Conservation (phyloP, 2,797 vertebrate species). For the Argyrosomus regius region DNA sequence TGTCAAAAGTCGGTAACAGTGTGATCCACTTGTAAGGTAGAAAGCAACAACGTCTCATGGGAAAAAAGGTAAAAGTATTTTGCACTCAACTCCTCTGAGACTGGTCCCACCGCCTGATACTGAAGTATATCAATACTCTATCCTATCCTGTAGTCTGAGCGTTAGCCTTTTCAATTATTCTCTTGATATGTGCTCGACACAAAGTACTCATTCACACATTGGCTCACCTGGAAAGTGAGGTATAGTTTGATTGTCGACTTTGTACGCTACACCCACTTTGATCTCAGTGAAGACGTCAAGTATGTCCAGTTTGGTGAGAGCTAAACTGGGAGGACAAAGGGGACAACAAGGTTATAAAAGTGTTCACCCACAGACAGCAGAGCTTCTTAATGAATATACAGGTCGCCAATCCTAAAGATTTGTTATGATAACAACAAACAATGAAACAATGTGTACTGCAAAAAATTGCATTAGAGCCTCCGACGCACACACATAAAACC, state of each 20-base stretch:
- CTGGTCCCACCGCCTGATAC: background rate
- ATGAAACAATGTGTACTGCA: background rate
- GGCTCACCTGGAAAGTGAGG: conserved; percentile 96
- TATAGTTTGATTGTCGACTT: conserved; percentile 91
- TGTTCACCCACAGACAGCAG: background rate
- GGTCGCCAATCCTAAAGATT: background rate
- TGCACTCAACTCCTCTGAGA: background rate
- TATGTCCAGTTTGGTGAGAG: conserved; percentile 98
- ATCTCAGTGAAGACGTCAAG: conserved; percentile 94
- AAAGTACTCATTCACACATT: background rate
- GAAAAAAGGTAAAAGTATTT: background rate
- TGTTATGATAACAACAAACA: background rate
- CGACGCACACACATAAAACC: too few relatives aligned
- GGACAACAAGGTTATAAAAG: background rate
- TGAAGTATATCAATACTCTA: background rate
- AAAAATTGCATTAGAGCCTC: background rate
- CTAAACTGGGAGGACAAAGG: conserved; percentile 85
- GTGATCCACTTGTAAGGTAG: background rate
- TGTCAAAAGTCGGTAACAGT: background rate
- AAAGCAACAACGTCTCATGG: background rate
- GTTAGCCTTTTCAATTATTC: background rate
- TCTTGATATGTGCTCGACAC: background rate
- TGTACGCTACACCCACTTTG: conserved; percentile 95
- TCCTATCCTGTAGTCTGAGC: background rate
- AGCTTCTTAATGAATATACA: background rate